These are phyloP conservation scores for Rhysida immarginata DNA, from an alignment of 1,140 invertebrate genomes.

Conservation along the genomic window DNA sequence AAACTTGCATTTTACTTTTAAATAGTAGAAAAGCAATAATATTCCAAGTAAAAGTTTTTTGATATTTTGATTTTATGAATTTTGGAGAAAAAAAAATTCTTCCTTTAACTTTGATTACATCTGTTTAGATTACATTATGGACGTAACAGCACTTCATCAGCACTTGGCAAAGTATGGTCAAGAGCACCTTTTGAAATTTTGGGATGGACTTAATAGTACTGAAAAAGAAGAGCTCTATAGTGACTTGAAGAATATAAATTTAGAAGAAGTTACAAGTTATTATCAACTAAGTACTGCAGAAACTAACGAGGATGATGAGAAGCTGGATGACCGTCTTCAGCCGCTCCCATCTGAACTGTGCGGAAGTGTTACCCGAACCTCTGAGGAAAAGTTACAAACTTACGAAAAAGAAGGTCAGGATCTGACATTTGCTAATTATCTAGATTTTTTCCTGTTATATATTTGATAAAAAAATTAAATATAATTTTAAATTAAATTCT, in stretches of 20 bases:
- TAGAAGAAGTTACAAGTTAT: slow-evolving; percentile 44
- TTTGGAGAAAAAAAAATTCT: too few species aligned
- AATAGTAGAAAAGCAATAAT: too few species aligned
- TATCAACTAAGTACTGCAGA: slow-evolving; percentile 45
- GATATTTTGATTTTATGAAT: too few species aligned
- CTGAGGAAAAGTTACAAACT: slow-evolving; percentile 39
- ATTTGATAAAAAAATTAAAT: too few species aligned
- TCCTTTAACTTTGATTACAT: too few species aligned
- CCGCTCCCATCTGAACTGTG: slow-evolving; percentile 62
- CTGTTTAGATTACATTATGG: too few species aligned
- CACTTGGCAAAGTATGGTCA: slow-evolving; percentile 40
- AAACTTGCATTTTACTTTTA: too few species aligned
- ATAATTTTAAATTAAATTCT: too few species aligned
- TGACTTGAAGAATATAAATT: slow-evolving; percentile 40
- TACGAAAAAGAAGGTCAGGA: slow-evolving; percentile 45
- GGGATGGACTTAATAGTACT: slow-evolving; percentile 53
- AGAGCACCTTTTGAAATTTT: slow-evolving; percentile 72
- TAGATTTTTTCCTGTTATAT: too few species aligned
- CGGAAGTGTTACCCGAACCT: slow-evolving; percentile 43
- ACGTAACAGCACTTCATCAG: slow-evolving; percentile 26
- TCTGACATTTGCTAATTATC: too few species aligned
- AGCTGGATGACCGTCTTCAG: slow-evolving; percentile 61
- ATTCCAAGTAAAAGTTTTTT: too few species aligned
- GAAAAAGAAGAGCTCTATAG: slow-evolving; percentile 25
- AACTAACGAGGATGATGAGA: slow-evolving; percentile 38